Evolutionary conservation across 2,113 vertebrate species (phyloP).

Genomic region (Gila orcuttii): DNA sequence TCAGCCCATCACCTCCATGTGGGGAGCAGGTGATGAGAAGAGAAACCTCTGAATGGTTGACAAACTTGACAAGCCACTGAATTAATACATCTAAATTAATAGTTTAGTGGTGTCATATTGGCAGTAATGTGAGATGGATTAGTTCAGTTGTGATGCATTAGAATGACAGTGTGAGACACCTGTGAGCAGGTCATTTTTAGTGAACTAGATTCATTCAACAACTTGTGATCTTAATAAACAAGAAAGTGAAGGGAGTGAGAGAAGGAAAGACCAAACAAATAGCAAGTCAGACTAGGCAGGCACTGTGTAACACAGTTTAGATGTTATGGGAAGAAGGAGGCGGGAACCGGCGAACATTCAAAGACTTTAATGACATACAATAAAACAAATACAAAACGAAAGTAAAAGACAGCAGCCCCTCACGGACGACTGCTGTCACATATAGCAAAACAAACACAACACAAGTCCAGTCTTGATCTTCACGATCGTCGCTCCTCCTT

Average conservation of each 20-base stretch:
- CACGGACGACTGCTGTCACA: too few relatives aligned
- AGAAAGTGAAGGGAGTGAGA: not conserved
- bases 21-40: constrained; percentile 14
- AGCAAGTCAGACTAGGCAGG: not conserved
- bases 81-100: not conserved
- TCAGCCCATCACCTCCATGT: not conserved
- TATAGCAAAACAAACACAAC: too few relatives aligned
- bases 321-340: too few relatives aligned
- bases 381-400: too few relatives aligned
- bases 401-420: too few relatives aligned
- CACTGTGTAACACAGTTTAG: not conserved
- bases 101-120: not conserved
- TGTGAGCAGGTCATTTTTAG: not conserved
- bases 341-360: too few relatives aligned
- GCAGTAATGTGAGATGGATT: not conserved
- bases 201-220: not conserved
- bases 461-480: too few relatives aligned
- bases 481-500: too few relatives aligned
- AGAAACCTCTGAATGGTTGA: not conserved
- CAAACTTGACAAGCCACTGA: constrained; percentile 2
- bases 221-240: not conserved
- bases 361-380: too few relatives aligned
- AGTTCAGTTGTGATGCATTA: not conserved
- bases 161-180: not conserved
- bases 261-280: not conserved